phyloP scores from a whole-genome alignment of 2,113 vertebrate species.

The Dinomys branickii region DNA sequence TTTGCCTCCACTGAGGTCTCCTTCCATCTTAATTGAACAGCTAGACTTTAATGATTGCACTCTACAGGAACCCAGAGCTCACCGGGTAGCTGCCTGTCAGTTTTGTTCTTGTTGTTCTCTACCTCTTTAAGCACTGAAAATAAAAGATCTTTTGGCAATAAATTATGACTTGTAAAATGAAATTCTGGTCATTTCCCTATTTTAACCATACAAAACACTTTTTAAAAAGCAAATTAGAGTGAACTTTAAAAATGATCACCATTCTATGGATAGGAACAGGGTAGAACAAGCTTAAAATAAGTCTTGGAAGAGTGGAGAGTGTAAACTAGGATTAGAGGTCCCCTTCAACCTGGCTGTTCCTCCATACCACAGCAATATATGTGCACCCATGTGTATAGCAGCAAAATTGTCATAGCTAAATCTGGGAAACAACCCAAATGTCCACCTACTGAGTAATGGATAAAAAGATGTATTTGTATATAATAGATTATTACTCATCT shows the following conservation, averaged over 20 bases:
- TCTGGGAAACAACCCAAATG: no score
- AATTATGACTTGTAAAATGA: not conserved
- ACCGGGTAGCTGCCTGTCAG: not conserved
- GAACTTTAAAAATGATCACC: not conserved
- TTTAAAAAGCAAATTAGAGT: not conserved
- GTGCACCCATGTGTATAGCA: no score
- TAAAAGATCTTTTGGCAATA: not conserved
- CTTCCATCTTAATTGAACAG: not conserved
- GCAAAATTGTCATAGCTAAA: no score
- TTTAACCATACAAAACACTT: not conserved
- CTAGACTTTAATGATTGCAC: not conserved
- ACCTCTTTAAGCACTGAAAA: not conserved
- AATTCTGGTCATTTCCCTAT: not conserved
- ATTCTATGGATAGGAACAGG: not conserved
- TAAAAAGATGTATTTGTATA: no score
- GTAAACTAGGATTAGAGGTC: no score
- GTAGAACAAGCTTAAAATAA: not conserved
- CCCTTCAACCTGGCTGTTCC: no score
- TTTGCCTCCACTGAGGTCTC: not conserved
- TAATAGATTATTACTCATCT: no score
- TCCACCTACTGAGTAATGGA: no score
- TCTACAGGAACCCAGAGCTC: not conserved
- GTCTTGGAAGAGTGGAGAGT: not conserved
- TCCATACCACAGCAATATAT: no score
- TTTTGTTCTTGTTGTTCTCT: not conserved